phyloP scores from a whole-genome alignment of 2,113 vertebrate species.

The Macquaria ambigua region DNA sequence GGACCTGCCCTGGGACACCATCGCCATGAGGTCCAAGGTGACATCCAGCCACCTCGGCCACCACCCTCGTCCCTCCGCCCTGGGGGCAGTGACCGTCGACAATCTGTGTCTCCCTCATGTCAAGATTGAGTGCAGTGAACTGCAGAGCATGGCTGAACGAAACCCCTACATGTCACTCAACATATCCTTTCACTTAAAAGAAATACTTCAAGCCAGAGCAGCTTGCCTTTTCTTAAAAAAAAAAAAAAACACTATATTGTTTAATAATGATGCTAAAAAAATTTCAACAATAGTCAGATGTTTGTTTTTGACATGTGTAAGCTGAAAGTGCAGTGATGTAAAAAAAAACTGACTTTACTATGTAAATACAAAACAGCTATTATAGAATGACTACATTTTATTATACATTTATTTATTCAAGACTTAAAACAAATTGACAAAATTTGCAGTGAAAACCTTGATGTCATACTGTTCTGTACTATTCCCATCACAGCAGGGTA shows the following conservation, averaged over 20 bases:
- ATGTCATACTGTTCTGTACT: not conserved
- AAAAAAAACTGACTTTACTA: not conserved
- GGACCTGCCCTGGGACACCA: slow-evolving; percentile 84
- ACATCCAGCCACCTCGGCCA: slow-evolving; percentile 82
- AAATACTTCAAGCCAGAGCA: not conserved
- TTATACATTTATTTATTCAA: not conserved
- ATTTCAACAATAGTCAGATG: not conserved
- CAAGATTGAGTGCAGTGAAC: slow-evolving; percentile 84
- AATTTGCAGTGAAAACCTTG: not conserved
- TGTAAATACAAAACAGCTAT: not conserved
- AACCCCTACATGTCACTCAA: slow-evolving; percentile 86
- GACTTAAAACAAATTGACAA: not conserved
- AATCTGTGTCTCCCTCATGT: slow-evolving; percentile 83
- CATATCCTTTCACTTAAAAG: slow-evolving; percentile 90
- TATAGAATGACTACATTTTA: not conserved
- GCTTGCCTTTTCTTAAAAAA: not conserved
- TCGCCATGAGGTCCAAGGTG: slow-evolving; percentile 84
- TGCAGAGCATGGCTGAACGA: slow-evolving; percentile 78
- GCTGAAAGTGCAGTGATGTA: not conserved
- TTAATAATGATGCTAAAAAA: not conserved
- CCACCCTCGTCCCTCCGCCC: slow-evolving; percentile 73
- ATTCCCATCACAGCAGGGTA: not conserved
- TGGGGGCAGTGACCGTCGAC: slow-evolving; percentile 76
- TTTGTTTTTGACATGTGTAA: not conserved
- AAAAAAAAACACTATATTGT: not conserved